Percentiles rank a stretch among this genome's conserved stretches.
Evolutionary conservation across 2,113 vertebrate genomes (phyloP).

Genomic region (Stictonetta naevosa): DNA sequence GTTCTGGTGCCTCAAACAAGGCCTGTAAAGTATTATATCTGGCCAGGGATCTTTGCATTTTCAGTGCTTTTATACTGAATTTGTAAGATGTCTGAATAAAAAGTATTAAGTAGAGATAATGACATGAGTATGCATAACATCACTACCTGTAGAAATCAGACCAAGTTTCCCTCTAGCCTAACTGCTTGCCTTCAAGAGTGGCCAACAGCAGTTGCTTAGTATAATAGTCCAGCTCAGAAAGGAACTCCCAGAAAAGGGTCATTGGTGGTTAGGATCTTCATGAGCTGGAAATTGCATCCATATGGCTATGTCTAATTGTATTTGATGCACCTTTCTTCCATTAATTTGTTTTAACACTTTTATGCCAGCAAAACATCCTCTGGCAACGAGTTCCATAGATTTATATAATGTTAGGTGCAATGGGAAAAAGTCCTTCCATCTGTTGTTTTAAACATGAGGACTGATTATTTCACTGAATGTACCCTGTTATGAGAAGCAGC

Average conservation of each 20-base stretch:
- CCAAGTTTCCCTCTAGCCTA: neutral
- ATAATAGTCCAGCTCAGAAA: neutral
- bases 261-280: neutral
- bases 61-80: neutral
- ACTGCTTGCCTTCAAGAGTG: neutral
- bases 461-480: neutral
- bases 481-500: neutral
- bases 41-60: neutral
- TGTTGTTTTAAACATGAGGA: constrained; percentile 14
- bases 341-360: constrained; percentile 10
- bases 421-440: neutral
- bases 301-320: neutral
- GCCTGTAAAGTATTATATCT: neutral
- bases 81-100: neutral
- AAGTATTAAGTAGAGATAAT: neutral
- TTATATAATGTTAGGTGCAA: neutral
- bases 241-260: neutral
- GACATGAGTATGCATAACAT: neutral
- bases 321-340: neutral
- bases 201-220: neutral
- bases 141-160: neutral
- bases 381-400: neutral
- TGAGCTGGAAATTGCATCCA: neutral
- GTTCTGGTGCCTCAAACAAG: neutral
- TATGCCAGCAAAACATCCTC: neutral